These are phyloP conservation scores for Lucilia cuprina DNA, from an alignment of 1,140 invertebrate genomes.

Conservation along the genomic window DNA sequence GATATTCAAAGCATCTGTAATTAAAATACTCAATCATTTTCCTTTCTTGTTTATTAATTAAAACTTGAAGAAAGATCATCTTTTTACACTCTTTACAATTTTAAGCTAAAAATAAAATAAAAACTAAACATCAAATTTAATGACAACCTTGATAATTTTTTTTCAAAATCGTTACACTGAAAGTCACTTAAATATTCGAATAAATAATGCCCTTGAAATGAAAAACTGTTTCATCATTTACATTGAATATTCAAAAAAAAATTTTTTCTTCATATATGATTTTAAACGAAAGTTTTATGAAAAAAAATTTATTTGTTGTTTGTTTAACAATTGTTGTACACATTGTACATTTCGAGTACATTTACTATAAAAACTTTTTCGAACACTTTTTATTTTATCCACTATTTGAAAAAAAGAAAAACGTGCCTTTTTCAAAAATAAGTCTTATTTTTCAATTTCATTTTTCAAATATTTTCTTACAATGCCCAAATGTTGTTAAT, in stretches of 20 bases:
- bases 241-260: not conserved
- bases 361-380: not conserved
- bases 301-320: not conserved
- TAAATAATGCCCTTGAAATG: not conserved
- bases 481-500: not conserved
- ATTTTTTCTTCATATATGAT: not conserved
- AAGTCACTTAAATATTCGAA: not conserved
- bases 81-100: not conserved
- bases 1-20: not conserved
- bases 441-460: not conserved
- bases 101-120: not conserved
- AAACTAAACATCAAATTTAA: not conserved
- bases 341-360: not conserved
- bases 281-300: not conserved
- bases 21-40: not conserved
- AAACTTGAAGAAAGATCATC: not conserved
- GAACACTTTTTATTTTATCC: not conserved
- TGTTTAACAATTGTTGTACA: not conserved
- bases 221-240: slow-evolving; percentile 5
- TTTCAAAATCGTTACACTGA: not conserved
- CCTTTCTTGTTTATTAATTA: not conserved
- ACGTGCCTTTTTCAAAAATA: not conserved
- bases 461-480: not conserved
- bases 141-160: not conserved
- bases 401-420: not conserved